Conservation (phyloP, 2,797 vertebrate genomes). For the Apogon talboti region DNA sequence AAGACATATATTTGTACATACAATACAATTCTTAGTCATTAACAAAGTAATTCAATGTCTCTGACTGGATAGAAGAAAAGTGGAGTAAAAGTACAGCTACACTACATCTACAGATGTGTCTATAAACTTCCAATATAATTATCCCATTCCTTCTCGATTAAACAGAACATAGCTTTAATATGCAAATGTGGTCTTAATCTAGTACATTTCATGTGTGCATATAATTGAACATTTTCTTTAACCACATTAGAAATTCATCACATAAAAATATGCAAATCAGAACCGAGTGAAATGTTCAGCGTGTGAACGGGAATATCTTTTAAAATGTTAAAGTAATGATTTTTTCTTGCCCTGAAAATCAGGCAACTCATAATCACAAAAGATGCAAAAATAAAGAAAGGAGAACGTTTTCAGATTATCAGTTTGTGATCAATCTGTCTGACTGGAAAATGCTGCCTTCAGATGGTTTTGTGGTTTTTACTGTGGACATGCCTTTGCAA, state of each 20-base stretch:
- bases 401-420: too few species aligned
- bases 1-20: slow-evolving; percentile 60
- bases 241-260: neutral
- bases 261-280: neutral
- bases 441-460: too few species aligned
- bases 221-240: neutral
- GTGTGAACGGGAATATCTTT: neutral
- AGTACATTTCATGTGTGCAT: neutral
- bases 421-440: too few species aligned
- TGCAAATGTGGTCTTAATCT: neutral
- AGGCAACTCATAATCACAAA: too few species aligned
- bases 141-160: slow-evolving; percentile 8
- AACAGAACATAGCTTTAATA: neutral
- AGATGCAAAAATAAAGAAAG: too few species aligned
- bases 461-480: too few species aligned
- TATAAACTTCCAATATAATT: neutral
- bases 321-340: neutral
- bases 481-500: too few species aligned
- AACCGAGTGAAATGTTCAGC: neutral
- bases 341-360: neutral
- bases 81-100: slow-evolving; percentile 1
- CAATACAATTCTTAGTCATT: slow-evolving; percentile 31
- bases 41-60: slow-evolving; percentile 26
- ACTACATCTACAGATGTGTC: slow-evolving; percentile 4
- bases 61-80: slow-evolving; percentile 6